Evolutionary conservation across 2,888 invertebrate genomes (phyloP), one percentile per base, ranked within the genome.

Genomic region (Linyphia triangularis): DNA sequence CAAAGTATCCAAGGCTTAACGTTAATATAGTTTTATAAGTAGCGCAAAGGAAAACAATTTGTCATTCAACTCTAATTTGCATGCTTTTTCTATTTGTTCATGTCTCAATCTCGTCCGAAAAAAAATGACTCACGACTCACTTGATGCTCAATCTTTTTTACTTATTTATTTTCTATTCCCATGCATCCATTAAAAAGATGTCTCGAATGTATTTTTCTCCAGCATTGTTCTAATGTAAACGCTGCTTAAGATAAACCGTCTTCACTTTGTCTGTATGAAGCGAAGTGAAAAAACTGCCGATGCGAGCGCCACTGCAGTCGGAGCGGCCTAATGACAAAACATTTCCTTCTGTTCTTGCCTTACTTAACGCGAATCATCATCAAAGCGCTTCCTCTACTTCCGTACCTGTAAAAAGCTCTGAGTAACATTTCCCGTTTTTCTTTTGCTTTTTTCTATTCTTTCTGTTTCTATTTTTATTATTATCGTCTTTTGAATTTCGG

Each of bases 401-500:
- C 67, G 75, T 84, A 84, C 83, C 73, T 83, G 83, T 65, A 73
- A 69, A 57, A 72, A 69, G 70, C 43, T 19, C 43, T 33, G 59
- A 82, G 28, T 72, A 72, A 82, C 82, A 70, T 82, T 82, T 82
- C 72, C 82, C 72, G 43, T 28, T 70, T 81, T 81, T 81, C 72
- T 28, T 63, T 70, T 59, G 19, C 37, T 79, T 28, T 43, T 65
- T 16, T 78, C 67, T 30, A n/a, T n/a, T n/a, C n/a, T 37, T 16
- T 40, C 51, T n/a, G 16, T 51, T 51, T 51, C 51, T 77, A 40
- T 81, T 81, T 69, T 81, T 59, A 70, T 81, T 82, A 82, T 82
- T 82, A 82, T 82, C 72, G 43, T 82, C 72, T 67, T 84, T 84
- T 84, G 84, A 84, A 84, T 75, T 84, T 77, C 37, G 67, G 43